Evolutionary conservation across 2,797 vertebrate genomes (phyloP).

Genomic region (Peromyscus attwateri): DNA sequence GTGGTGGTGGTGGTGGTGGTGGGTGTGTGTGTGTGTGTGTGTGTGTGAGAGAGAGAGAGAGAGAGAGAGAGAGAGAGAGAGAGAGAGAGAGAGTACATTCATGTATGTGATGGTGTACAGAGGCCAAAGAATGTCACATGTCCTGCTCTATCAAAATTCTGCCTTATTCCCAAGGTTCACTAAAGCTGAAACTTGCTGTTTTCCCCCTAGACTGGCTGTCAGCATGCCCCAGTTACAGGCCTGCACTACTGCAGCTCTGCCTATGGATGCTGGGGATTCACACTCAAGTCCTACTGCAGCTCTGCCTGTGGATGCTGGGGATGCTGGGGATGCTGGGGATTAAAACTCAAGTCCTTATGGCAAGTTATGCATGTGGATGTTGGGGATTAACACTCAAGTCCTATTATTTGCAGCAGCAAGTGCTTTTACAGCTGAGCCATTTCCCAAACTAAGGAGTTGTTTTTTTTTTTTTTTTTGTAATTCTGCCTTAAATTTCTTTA

Average conservation of each 20-base stretch:
- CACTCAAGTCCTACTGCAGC: background rate
- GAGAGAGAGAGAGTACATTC: background rate
- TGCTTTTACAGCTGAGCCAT: background rate
- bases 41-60: no score
- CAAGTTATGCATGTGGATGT: background rate
- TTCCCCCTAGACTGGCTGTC: background rate
- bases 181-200: background rate
- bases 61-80: no score
- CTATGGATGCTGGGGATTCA: background rate
- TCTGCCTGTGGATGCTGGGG: background rate
- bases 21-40: background rate
- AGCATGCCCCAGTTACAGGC: background rate
- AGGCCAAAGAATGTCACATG: background rate
- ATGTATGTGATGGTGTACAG: background rate
- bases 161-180: background rate
- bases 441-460: no score
- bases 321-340: background rate
- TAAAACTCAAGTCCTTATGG: background rate
- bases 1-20: background rate
- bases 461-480: background rate
- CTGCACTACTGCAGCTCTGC: background rate
- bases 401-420: background rate
- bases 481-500: constrained; percentile 43
- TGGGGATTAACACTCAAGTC: background rate
- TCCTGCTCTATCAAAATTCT: background rate